Conservation (phyloP, 2,888 invertebrate genomes). For the Ypsolopha scabrella region DNA sequence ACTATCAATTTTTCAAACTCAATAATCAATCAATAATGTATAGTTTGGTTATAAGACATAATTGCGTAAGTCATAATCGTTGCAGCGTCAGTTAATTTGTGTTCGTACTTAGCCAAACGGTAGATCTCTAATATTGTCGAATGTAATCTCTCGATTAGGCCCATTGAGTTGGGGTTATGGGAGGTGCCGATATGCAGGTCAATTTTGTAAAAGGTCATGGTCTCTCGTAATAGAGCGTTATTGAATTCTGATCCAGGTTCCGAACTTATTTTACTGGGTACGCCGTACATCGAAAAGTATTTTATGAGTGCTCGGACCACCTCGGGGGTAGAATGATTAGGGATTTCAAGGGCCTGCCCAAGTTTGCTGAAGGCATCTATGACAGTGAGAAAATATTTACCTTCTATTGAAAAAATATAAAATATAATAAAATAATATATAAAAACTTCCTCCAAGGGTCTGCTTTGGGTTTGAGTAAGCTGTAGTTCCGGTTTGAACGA, state of each 20-base stretch:
- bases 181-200: constrained; percentile 14
- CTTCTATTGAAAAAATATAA: constrained; percentile 8
- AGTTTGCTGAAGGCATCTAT: background rate
- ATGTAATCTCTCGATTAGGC: constrained; percentile 12
- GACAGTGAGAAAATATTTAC: background rate
- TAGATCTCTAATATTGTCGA: constrained; percentile 1
- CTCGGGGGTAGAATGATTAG: constrained; percentile 8
- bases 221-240: constrained; percentile 7
- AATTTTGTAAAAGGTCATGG: constrained; percentile 11
- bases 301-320: constrained; percentile 11
- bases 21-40: constrained; percentile 2
- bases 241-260: constrained; percentile 11
- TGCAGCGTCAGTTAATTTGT: background rate
- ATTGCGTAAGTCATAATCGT: constrained; percentile 4
- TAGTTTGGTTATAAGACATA: constrained; percentile 16
- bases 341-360: constrained; percentile 2
- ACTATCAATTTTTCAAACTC: too few relatives aligned
- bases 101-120: background rate
- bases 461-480: constrained; percentile 4
- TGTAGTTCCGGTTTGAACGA: background rate
- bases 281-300: constrained; percentile 12
- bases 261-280: constrained; percentile 10
- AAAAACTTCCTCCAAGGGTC: background rate
- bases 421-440: too few relatives aligned
- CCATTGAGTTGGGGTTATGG: constrained; percentile 15